These are phyloP conservation scores for Brachystomella parvula DNA, from an alignment of 1,140 invertebrate species.

Conservation along the genomic window DNA sequence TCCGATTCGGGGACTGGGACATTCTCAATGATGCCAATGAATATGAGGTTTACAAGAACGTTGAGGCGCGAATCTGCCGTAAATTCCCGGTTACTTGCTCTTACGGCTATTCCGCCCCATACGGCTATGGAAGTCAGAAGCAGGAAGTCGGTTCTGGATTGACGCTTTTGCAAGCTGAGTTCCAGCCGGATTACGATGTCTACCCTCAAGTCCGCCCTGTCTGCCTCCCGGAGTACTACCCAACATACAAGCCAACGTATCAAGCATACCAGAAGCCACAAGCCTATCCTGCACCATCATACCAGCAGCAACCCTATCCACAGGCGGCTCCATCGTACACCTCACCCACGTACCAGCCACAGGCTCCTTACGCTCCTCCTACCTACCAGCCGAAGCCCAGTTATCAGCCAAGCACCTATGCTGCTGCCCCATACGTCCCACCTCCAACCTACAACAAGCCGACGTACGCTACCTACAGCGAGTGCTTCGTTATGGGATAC, in stretches of 20 bases:
- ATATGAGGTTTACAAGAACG: constrained; percentile 35
- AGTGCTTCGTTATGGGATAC: constrained; percentile 34
- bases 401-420: neutral
- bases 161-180: constrained; percentile 20
- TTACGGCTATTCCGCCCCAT: constrained; percentile 19
- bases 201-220: constrained; percentile 23
- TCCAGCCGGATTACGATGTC: constrained; percentile 12
- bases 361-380: constrained; percentile 20
- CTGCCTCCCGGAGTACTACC: constrained; percentile 32
- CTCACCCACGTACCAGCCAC: constrained; percentile 9
- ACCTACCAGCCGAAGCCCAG: neutral
- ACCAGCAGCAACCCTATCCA: constrained; percentile 14
- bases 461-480: constrained; percentile 21
- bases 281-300: constrained; percentile 13
- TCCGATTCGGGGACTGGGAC: constrained; percentile 33
- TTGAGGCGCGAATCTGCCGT: constrained; percentile 28
- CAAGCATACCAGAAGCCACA: neutral
- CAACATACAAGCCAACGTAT: neutral
- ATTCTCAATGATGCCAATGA: constrained; percentile 30
- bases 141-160: constrained; percentile 6
- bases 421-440: constrained; percentile 3
- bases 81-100: constrained; percentile 25
- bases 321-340: constrained; percentile 15
- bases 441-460: constrained; percentile 11
- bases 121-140: constrained; percentile 12